Base-by-base conservation (phyloP, 2,797 vertebrate genomes). In the Leptatherina wallacei region DNA sequence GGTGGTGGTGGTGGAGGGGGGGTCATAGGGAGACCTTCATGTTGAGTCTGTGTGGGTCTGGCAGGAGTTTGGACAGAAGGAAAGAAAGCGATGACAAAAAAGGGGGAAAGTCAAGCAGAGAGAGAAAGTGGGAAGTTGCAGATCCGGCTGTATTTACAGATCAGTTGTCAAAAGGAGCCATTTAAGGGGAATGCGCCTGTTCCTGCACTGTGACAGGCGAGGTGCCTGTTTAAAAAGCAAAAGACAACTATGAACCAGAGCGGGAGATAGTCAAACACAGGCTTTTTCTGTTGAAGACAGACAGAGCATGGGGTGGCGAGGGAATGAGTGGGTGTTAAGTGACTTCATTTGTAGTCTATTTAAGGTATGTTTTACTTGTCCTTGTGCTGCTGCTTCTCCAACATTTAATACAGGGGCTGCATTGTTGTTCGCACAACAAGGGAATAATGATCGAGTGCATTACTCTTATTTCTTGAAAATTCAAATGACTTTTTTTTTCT, bases 141-240 rank as follows among this genome's bases (percentile, higher is more conserved):
- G 96, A 97, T 97, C 96, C 95, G 95, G 95, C 95, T 98, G 96
- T 98, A 98, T 98, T 98, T 98, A 98, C 97, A 98, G 96, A 97
- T 98, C 96, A 97, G 95, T 97, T 97, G 96, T 98, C 97, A 97
- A 96, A 97, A 95, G 96, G 84, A 96, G 94, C 93, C 93, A 93
- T 95, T 95, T 94, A 94, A 92, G 91, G 92, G 84, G 90, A 94
- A 90, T 84, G 87, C 66, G 52, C 77, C 80, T 73, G 87, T 92
- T 92, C 86, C 81, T 71, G 89, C 73, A 35, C 85, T 69, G 80
- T 90, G 90, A 93, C 92, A 92, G 87, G 74, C 80, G 85, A 86
- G 83, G 85, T 91, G 90, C 80, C 88, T 92, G 89, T 94, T 93
- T 93, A 87, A 93, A 90, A 90, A 87, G 81, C 82, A 91, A 90